Evolutionary conservation across 2,888 invertebrate genomes (phyloP).

Genomic region (Orthosia cruda): DNA sequence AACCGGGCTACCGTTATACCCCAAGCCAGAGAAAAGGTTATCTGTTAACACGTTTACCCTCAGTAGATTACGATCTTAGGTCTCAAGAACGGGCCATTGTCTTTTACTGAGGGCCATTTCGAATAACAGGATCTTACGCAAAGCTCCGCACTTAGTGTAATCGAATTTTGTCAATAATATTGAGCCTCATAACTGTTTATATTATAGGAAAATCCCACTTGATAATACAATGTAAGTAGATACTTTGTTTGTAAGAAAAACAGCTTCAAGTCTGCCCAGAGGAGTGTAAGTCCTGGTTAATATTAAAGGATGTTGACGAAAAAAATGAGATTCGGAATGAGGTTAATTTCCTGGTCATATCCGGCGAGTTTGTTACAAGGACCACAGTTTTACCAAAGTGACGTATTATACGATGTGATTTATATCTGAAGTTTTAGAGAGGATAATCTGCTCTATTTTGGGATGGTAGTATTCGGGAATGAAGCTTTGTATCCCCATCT

Average conservation of each 20-base stretch:
- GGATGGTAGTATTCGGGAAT: too few relatives aligned
- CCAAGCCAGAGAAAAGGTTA: slow-evolving; percentile 18
- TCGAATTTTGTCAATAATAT: slow-evolving; percentile 42
- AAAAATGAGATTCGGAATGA: slow-evolving; percentile 63
- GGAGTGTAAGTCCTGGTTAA: slow-evolving; percentile 49
- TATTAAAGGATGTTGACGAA: slow-evolving; percentile 55
- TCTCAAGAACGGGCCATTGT: slow-evolving; percentile 35
- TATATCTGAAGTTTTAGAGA: slow-evolving; percentile 39
- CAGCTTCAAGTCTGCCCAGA: slow-evolving; percentile 25
- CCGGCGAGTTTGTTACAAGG: slow-evolving; percentile 69
- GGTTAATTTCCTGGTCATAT: slow-evolving; percentile 61
- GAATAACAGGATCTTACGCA: slow-evolving; percentile 34
- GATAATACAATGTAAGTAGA: slow-evolving; percentile 8
- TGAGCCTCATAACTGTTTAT: slow-evolving; percentile 19
- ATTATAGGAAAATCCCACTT: slow-evolving; percentile 2
- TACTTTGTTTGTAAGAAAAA: slow-evolving; percentile 26
- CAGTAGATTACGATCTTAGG: slow-evolving; percentile 19
- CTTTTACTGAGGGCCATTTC: slow-evolving; percentile 42
- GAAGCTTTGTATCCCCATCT: too few relatives aligned
- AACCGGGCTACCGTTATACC: not conserved
- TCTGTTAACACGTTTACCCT: slow-evolving; percentile 7
- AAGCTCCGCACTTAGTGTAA: slow-evolving; percentile 23
- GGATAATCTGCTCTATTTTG: slow-evolving; percentile 19
- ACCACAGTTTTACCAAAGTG: slow-evolving; percentile 60
- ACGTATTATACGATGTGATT: slow-evolving; percentile 50